Base-by-base conservation (phyloP, 2,888 invertebrate genomes). In the Acrobasis suavella region DNA sequence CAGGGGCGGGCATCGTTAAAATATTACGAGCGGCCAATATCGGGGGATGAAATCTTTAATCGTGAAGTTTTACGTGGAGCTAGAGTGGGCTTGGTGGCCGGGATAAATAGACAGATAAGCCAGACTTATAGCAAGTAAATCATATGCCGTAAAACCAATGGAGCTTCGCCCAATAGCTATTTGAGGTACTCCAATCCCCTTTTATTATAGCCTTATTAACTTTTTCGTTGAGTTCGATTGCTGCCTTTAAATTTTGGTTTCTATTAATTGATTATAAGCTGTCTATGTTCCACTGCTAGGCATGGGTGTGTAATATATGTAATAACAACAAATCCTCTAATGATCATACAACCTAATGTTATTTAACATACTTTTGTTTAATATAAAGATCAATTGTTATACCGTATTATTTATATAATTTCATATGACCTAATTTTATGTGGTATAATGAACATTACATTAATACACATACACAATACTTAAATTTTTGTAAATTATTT, bases 11-110 rank as follows among this genome's bases (percentile, higher is more conserved):
- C 76, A 77, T 87, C 88, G 89, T 89, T 91, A 91, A 91, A 90
- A 86, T 91, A 89, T 91, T 90, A 91, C 89, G 91, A 88, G 79
- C 86, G 85, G 76, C 86, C 88, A 80, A 89, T 89, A 91, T 89
- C 89, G 80, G 69, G 74, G 85, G 85, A 87, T 83, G 83, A 87
- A 86, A 91, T 90, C 89, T 89, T 89, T 89, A 89, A 89, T 89
- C 89, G 85, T 75, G 73, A 72, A 82, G 78, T 83, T 85, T 85
- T 83, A 85, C 83, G 83, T 82, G 76, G 79, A 83, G 80, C 76
- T 81, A 77, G 76, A 78, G 76, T 73, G 78, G 78, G 75, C 65
- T 72, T 71, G 72, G 80, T 75, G 76, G 73, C 76, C 75, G 72
- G 73, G 73, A 72, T 78, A 76, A 78, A 81, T 80, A 80, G 77